Evolutionary conservation across 2,797 vertebrate genomes (phyloP), one percentile per base, ranked within the genome.

Genomic region (Gymnothorax reevesii): DNA sequence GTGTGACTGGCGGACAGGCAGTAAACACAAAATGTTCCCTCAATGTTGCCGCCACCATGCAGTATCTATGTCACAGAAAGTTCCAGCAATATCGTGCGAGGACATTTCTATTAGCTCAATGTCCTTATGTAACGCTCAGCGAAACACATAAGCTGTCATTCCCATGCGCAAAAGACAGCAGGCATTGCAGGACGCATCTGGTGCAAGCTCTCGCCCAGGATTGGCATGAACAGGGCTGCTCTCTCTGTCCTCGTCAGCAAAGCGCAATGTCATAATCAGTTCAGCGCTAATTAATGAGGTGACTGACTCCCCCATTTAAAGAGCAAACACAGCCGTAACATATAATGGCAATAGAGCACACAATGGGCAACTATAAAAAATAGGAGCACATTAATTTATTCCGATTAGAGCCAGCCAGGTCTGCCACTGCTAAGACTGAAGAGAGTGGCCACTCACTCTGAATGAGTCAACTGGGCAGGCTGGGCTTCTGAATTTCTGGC

Each of bases 331-430:
- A 10, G 75, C 49, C 7, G 17, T 54, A 42, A 79, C 22, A 79
- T n/a, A 54, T 54, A 79, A n/a, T 54, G 17, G 71, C 33, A 42
- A 10, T 0, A 49, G 33, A 15, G 49, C 49, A 54, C 75, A 54
- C 42, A n/a, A 49, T 54, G 42, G 75, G 20, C 75, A 8, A 49
- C 49, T 20, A n/a, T 54, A n/a, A 79, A 79, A 52, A 42, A 33
- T 75, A 75, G 79, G 22, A 82, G 52, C 54, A n/a, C 79, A 22
- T 82, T 82, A 57, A 59, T 59, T 59, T 7, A 82, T 25, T 55
- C 52, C 54, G 82, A 83, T 83, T 55, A 83, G 59, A 83, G 82
- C 33, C 33, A 42, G 1, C 33, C 33, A 4, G 15, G 12, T 25
- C 20, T 25, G n/a, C 82, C 60, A 15, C 2, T 59, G 57, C 57